These are phyloP conservation scores for Gallinago nigripennis DNA, from an alignment of 2,797 vertebrate genomes.

Conservation along the genomic window DNA sequence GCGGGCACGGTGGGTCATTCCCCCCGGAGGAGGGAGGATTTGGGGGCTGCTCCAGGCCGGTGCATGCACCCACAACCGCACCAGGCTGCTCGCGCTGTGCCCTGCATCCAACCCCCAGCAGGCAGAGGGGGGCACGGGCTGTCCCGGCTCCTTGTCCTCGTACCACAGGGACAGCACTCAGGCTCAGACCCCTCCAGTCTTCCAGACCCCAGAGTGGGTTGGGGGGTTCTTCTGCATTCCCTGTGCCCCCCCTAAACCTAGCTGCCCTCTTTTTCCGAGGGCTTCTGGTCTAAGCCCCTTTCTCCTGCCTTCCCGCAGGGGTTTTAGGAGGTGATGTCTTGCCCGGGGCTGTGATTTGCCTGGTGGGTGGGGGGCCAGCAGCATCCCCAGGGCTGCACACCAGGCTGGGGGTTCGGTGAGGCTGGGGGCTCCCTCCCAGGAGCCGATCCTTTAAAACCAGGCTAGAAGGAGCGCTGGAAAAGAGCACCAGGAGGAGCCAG, in stretches of 20 bases:
- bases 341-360: neutral
- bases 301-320: neutral
- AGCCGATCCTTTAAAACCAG: neutral
- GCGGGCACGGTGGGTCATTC: neutral
- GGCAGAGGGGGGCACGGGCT: neutral
- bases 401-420: neutral
- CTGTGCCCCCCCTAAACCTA: rapidly evolving
- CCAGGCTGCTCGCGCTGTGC: neutral
- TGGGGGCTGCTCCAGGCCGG: neutral
- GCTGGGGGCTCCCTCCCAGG: neutral
- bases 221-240: neutral
- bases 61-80: neutral
- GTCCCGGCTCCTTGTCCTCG: neutral
- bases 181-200: neutral
- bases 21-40: neutral
- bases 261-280: neutral
- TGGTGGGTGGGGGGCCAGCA: neutral
- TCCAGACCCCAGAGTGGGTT: neutral
- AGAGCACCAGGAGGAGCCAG: neutral
- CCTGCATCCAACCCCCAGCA: neutral
- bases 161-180: neutral
- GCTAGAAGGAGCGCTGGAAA: neutral
- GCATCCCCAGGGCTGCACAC: neutral
- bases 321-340: neutral
- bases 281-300: neutral